Percentiles rank a stretch among this genome's conserved stretches.
phyloP scores from a whole-genome alignment of 2,797 vertebrate genomes.

The Pangasius sanitwongsei region DNA sequence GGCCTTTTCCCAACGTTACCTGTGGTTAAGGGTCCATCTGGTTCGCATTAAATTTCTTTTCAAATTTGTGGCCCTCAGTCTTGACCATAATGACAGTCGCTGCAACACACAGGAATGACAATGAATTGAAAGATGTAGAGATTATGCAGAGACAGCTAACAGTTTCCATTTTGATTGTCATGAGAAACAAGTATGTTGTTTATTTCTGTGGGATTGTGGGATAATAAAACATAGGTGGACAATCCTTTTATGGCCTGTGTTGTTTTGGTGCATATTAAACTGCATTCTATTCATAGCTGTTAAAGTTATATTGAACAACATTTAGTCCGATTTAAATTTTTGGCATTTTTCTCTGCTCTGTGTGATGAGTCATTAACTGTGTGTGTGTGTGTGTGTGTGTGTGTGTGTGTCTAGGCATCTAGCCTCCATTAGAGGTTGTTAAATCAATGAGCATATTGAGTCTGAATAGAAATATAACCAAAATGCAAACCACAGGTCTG shows the following conservation, averaged over 20 bases:
- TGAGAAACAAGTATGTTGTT: slow-evolving; percentile 39
- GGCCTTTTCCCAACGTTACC: slow-evolving; percentile 72
- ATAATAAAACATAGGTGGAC: slow-evolving; percentile 23
- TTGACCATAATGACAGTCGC: slow-evolving; percentile 62
- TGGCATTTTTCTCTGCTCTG: slow-evolving; percentile 28
- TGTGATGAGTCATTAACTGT: slow-evolving; percentile 34
- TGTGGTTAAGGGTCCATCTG: slow-evolving; percentile 80
- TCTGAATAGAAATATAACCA: slow-evolving; percentile 69
- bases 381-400: slow-evolving; percentile 12
- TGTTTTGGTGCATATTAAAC: slow-evolving; percentile 3
- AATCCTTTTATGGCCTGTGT: not conserved
- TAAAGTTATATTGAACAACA: slow-evolving; percentile 12
- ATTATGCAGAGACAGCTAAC: slow-evolving; percentile 73
- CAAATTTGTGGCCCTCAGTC: slow-evolving; percentile 71
- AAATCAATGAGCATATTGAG: slow-evolving; percentile 60
- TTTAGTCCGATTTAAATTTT: not conserved
- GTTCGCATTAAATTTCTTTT: slow-evolving; percentile 72
- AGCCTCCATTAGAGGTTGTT: slow-evolving; percentile 62
- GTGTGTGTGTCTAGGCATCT: slow-evolving; percentile 29
- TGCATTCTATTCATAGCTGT: not conserved
- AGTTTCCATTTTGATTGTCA: slow-evolving; percentile 71
- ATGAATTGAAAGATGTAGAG: slow-evolving; percentile 76
- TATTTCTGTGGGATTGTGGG: slow-evolving; percentile 23
- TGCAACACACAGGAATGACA: slow-evolving; percentile 72
- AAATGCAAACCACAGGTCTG: slow-evolving; percentile 75